phyloP scores from a whole-genome alignment of 2,888 invertebrate species.

The Hirudinaria manillensis region DNA sequence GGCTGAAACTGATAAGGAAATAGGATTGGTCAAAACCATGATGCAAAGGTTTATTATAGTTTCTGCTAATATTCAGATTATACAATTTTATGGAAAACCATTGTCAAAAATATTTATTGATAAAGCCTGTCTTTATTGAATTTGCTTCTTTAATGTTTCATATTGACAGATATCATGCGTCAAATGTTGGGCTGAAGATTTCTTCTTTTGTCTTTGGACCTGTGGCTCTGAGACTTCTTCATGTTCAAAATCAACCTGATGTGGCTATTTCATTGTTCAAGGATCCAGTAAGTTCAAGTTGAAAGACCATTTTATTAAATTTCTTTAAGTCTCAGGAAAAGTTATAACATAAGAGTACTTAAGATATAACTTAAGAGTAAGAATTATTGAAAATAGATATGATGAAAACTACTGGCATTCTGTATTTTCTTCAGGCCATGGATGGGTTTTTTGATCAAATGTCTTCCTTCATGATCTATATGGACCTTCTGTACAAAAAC shows the following conservation, averaged over 20 bases:
- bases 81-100: no score
- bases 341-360: no score
- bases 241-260: constrained; percentile 66
- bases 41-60: constrained; percentile 60
- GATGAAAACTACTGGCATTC: background rate
- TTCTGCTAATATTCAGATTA: background rate
- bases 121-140: no score
- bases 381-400: background rate
- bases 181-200: constrained; percentile 65
- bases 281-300: constrained; percentile 52
- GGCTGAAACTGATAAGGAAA: constrained; percentile 62
- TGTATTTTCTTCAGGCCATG: constrained; percentile 45
- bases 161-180: constrained; percentile 63
- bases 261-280: constrained; percentile 58
- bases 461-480: constrained; percentile 63
- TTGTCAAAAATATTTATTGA: no score
- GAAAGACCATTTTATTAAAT: no score
- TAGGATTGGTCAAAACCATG: constrained; percentile 66
- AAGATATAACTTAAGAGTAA: background rate
- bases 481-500: constrained; percentile 68
- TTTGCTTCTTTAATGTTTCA: no score
- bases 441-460: constrained; percentile 69
- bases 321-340: no score
- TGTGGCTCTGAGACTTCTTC: constrained; percentile 72
- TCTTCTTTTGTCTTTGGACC: constrained; percentile 77